Base-by-base conservation (phyloP, 2,888 invertebrate genomes). In the Lithophane ornitopus region DNA sequence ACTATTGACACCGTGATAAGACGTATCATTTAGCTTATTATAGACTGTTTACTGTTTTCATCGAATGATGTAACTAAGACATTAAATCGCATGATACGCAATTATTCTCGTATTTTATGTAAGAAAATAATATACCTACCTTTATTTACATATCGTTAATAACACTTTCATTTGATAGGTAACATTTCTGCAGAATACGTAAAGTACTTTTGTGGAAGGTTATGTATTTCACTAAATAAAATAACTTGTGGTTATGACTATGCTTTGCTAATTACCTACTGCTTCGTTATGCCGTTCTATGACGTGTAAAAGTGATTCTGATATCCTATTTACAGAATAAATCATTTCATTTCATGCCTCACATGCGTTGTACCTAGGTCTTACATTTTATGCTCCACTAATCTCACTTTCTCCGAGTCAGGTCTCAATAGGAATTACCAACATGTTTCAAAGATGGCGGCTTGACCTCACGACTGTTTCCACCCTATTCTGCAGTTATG, bases 1-100 rank as follows among this genome's bases (percentile, higher is more conserved):
- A 87, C 92, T 86, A 70, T 66, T 84, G 89, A 88, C 91, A 74
- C 68, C 22, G 8, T 65, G 92, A 92, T 92, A 92, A 90, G 19
- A 54, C 70, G 26, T 85, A 81, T 85, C 83, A 62, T 52, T 39
- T 67, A 67, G 54, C 72, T 72, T 76, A 78, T 78, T 84, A 75
- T 81, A 82, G 52, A 80, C 70, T 88, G 89, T 90, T 89, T 87
- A 90, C 88, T 85, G 85, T 79, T 77, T 79, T 77, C 68, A 79
- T 80, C 46, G 81, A 74, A 83, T 92, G 92, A 92, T 90, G 92
- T 88, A 92, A 93, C 73, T 72, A 65, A 78, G 54, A 63, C 65
- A 65, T 85, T 76, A 79, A 74, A 70, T 72, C n/a, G 46, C 72
- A 68, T 44, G n/a, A 71, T 39, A n/a, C 26, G 34, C 41, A n/a